These are phyloP conservation scores for Burhinus oedicnemus DNA, from an alignment of 2,113 vertebrate species.

Conservation along the genomic window DNA sequence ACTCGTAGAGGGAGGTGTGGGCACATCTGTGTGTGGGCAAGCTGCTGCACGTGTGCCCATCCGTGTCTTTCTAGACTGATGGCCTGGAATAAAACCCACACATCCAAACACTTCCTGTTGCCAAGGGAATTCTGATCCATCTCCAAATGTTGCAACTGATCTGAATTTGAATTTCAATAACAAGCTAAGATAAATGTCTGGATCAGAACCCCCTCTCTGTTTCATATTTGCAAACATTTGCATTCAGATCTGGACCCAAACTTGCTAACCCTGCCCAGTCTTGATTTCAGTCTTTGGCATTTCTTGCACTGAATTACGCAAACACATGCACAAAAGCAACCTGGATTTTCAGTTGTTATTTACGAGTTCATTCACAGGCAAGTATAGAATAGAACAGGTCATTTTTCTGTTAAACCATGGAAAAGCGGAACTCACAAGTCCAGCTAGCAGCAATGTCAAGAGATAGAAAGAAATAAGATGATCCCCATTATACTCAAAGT, in stretches of 20 bases:
- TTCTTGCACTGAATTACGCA: background rate
- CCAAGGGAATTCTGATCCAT: background rate
- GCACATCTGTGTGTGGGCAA: background rate
- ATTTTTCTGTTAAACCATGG: background rate
- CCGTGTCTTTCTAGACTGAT: too few relatives aligned
- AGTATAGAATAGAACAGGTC: background rate
- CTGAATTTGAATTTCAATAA: background rate
- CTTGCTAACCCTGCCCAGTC: background rate
- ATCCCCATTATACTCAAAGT: background rate
- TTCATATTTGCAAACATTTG: background rate
- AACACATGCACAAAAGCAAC: background rate
- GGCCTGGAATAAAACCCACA: background rate
- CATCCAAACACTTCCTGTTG: background rate
- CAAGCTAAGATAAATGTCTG: background rate
- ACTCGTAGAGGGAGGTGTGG: background rate
- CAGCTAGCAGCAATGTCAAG: background rate
- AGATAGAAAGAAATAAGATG: background rate
- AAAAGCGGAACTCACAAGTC: background rate
- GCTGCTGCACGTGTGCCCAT: background rate
- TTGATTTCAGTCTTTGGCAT: background rate
- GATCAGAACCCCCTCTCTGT: background rate
- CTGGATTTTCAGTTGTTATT: background rate
- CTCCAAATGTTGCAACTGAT: background rate
- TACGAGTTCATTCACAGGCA: background rate
- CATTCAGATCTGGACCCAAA: background rate